These are phyloP conservation scores for Tapirus indicus DNA, from an alignment of 2,797 vertebrate species.

Conservation along the genomic window DNA sequence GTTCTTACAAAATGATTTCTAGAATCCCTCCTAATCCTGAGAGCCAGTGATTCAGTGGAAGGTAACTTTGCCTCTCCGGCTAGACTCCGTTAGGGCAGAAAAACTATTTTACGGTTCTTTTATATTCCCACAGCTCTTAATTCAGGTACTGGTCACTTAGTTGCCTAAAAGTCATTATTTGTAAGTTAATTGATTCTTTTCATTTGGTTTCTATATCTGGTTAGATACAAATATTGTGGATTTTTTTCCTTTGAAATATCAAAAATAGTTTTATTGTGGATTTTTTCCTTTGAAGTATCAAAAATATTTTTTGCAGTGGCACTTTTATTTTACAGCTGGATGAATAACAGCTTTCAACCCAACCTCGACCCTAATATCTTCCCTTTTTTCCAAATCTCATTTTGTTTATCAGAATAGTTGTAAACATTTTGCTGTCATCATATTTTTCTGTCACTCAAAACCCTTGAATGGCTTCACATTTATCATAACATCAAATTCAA, in stretches of 20 bases:
- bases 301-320: background rate
- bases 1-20: conserved; percentile 65
- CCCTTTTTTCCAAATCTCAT: background rate
- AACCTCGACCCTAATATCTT: background rate
- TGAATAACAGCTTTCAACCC: conserved; percentile 22
- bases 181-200: conserved; percentile 45
- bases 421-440: conserved; percentile 34
- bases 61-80: conserved; percentile 3
- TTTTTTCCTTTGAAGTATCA: conserved; percentile 12
- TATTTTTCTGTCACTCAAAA: background rate
- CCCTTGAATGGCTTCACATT: conserved; percentile 1
- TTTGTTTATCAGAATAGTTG: conserved; percentile 25
- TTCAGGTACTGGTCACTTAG: background rate
- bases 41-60: background rate
- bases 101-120: conserved; percentile 45
- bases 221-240: background rate
- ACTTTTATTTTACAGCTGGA: conserved; percentile 23
- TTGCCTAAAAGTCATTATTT: conserved; percentile 59
- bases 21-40: conserved; percentile 41
- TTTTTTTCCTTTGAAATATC: conserved; percentile 42
- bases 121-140: conserved; percentile 1
- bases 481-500: background rate
- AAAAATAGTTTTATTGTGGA: background rate
- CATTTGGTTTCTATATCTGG: conserved; percentile 24
- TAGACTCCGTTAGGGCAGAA: background rate